Evolutionary conservation across 2,888 invertebrate genomes (phyloP), one percentile per base, ranked within the genome.

Genomic region (Apamea crenata): DNA sequence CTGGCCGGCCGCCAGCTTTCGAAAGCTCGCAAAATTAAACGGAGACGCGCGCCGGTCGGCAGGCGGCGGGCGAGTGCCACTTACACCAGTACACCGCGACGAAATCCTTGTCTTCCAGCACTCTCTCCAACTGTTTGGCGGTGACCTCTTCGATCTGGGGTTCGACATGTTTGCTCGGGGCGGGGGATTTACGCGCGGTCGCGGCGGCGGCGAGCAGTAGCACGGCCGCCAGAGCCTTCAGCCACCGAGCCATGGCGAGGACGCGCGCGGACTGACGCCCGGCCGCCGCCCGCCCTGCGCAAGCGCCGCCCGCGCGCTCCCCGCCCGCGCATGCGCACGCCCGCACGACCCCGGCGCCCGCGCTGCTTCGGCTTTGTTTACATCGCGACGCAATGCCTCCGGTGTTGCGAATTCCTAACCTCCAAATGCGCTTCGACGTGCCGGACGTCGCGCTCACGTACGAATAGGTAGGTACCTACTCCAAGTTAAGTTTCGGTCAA

Each of bases 41-140:
- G 92, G 89, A 91, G 93, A 90, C 92, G 92, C 92, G 89, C 91
- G 91, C 91, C 92, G 91, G 92, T 89, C 90, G 89, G 87, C 84
- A 78, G 89, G 91, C 92, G 88, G 91, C 88, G 90, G 91, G 86
- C 91, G 76, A 84, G 87, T 86, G 87, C 88, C 97, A 99, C 99
- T 99, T 98, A 99, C 99, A 99, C 99, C 99, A 99, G 97, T 98
- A 99, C 97, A 99, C 99, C 95, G 99, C 99, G 96, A 99, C 99
- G 97, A 98, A 99, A 97, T 99, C 99, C 98, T 99, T 99, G 92
- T 99, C 98, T 96, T 98, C 98, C 95, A 99, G 98, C 93, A 99
- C 97, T 95, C 98, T 98, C 95, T 99, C 99, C 97, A 99, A 98
- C 97, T 99, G 98, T 97, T 99, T 99, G 95, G 98, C 98, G 96